Evolutionary conservation across 2,113 vertebrate genomes (phyloP).

Genomic region (Rhizomys pruinosus): DNA sequence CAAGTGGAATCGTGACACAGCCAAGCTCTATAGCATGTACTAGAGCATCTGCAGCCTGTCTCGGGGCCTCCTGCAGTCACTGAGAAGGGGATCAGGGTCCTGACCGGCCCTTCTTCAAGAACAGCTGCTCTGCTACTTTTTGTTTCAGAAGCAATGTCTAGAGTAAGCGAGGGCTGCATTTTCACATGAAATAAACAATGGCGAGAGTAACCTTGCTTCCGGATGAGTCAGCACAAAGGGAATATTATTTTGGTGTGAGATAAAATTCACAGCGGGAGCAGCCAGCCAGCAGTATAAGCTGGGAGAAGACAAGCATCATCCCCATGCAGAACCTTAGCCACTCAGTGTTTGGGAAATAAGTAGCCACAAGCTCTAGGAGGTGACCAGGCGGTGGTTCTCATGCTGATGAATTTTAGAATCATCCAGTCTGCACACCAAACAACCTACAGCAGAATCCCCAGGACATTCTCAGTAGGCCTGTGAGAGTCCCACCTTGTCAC

Average conservation of each 20-base stretch:
- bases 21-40: neutral
- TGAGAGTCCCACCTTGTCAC: neutral
- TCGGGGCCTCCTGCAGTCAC: neutral
- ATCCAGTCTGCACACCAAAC: no score
- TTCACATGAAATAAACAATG: neutral
- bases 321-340: neutral
- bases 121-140: neutral
- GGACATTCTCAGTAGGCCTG: neutral
- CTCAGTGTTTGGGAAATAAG: no score
- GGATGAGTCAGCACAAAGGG: neutral
- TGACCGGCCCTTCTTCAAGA: neutral
- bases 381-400: no score
- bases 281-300: neutral
- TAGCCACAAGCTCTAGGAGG: rapidly evolving
- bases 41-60: neutral
- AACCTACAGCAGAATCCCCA: neutral
- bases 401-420: neutral
- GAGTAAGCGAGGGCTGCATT: neutral
- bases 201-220: neutral
- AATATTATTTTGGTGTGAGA: neutral
- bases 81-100: neutral
- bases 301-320: neutral
- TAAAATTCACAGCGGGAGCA: neutral
- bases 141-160: neutral
- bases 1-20: neutral